phyloP scores from a whole-genome alignment of 2,113 vertebrate species.

The Pithys albifrons region DNA sequence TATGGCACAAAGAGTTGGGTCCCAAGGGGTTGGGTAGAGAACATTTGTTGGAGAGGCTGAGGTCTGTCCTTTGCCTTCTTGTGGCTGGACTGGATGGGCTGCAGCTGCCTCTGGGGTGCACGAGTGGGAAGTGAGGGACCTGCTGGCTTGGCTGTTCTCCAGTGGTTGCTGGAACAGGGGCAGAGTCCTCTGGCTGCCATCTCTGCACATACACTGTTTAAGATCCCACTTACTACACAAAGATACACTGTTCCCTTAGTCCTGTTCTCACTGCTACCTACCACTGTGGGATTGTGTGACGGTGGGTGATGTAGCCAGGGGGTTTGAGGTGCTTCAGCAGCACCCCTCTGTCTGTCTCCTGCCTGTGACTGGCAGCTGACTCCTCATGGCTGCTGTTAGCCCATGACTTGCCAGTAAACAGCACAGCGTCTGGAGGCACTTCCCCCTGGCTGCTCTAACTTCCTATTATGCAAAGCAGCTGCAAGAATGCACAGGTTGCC shows the following conservation, averaged over 20 bases:
- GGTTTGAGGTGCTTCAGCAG: neutral
- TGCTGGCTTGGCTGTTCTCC: neutral
- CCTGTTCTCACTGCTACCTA: neutral
- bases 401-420: neutral
- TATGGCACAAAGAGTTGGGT: neutral
- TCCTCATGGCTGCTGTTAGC: neutral
- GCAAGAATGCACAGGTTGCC: neutral
- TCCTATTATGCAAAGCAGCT: accelerated
- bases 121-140: neutral
- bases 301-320: accelerated
- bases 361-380: neutral
- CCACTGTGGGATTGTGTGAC: neutral
- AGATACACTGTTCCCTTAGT: neutral
- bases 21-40: neutral
- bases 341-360: neutral
- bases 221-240: neutral
- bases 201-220: neutral
- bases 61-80: neutral
- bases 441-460: neutral
- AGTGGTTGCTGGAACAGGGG: neutral
- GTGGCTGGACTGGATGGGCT: neutral
- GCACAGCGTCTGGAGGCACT: neutral
- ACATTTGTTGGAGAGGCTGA: neutral
- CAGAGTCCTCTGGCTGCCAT: neutral
- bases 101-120: neutral